These are phyloP conservation scores for Branchellion lobata DNA, from an alignment of 2,888 invertebrate species.

Conservation along the genomic window DNA sequence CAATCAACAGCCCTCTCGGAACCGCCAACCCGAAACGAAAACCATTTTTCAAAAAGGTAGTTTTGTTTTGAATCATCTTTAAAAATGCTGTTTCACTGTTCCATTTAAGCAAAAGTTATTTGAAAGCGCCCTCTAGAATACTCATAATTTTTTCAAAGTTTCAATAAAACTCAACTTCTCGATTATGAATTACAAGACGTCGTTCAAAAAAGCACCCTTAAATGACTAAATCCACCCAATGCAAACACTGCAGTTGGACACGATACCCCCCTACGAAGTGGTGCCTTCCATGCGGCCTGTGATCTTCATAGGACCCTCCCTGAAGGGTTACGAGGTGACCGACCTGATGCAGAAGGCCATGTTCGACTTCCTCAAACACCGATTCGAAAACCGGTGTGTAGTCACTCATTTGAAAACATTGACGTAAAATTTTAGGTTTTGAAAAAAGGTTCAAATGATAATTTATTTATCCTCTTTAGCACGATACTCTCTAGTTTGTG, in stretches of 20 bases:
- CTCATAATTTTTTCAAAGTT: no score
- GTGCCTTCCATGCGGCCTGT: constrained; percentile 99
- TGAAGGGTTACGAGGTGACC: constrained; percentile 99
- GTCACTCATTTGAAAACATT: neutral
- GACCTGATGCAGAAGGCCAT: constrained; percentile 99
- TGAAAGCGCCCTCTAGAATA: no score
- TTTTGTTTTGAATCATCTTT: neutral
- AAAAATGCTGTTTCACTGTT: no score
- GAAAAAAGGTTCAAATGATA: no score
- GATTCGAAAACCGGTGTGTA: constrained; percentile 93
- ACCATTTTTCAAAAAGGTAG: constrained; percentile 91
- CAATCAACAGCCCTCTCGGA: constrained; percentile 67
- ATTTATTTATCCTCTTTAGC: neutral
- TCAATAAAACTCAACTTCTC: no score
- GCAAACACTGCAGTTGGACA: constrained; percentile 53
- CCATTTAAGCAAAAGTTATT: no score
- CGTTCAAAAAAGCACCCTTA: no score
- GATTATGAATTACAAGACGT: no score
- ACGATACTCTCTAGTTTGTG: neutral
- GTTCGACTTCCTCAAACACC: constrained; percentile 97
- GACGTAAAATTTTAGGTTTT: neutral
- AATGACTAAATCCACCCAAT: no score
- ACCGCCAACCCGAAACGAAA: constrained; percentile 94
- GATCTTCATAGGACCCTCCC: constrained; percentile 94
- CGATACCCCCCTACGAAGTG: constrained; percentile 93